These are phyloP conservation scores for Meteorus cinctellus DNA, from an alignment of 2,888 invertebrate genomes.

Conservation along the genomic window DNA sequence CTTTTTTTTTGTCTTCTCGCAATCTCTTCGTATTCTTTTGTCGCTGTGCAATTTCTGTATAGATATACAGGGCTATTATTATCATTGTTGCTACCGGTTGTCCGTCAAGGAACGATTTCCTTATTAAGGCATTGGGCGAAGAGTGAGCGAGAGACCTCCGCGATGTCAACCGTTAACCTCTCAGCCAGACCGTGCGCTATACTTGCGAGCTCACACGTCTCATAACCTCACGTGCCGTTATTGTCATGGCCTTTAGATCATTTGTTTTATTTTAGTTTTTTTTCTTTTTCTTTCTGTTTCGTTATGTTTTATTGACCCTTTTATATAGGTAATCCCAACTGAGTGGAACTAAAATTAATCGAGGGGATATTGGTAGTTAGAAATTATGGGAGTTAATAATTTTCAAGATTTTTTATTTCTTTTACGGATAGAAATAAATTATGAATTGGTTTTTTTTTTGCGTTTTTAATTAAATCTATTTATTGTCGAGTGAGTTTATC, in stretches of 20 bases:
- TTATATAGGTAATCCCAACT: not conserved
- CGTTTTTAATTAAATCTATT: not conserved
- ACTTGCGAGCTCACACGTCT: constrained; percentile 4
- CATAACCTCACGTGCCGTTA: constrained; percentile 39
- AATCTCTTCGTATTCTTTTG: too few relatives aligned
- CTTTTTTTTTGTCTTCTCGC: too few relatives aligned
- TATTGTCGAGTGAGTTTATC: not conserved
- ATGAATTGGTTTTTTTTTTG: not conserved
- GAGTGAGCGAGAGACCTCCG: constrained; percentile 44
- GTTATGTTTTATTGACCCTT: not conserved
- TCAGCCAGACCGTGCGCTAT: constrained; percentile 14
- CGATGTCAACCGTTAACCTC: constrained; percentile 52
- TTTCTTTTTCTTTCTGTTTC: not conserved
- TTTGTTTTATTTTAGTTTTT: constrained; percentile 18
- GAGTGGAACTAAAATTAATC: not conserved
- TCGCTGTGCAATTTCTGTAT: constrained; percentile 1
- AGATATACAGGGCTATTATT: constrained; percentile 20
- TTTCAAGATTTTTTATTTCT: too few relatives aligned
- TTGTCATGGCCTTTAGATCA: constrained; percentile 25
- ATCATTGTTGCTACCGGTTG: constrained; percentile 51
- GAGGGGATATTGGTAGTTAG: too few relatives aligned
- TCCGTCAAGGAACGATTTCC: constrained; percentile 56
- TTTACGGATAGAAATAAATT: too few relatives aligned
- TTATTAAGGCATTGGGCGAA: constrained; percentile 55
- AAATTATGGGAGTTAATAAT: too few relatives aligned